Conservation (phyloP, 2,888 invertebrate genomes). For the Lasiommata megera region DNA sequence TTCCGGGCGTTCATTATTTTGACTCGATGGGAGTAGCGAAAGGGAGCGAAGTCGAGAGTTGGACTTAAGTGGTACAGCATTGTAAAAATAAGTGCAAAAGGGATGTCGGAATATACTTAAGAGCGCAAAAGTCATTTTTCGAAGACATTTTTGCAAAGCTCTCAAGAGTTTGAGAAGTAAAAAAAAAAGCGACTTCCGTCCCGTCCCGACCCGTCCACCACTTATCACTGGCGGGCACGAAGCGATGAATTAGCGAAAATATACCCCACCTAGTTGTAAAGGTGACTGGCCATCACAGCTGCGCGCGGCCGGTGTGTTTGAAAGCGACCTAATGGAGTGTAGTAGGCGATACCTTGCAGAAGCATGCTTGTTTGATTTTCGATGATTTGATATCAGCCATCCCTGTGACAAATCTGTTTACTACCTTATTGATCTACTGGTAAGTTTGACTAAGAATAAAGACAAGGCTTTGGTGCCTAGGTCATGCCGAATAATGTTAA, state of each 20-base stretch:
- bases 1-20: slow-evolving; percentile 30
- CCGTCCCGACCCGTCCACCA: slow-evolving; percentile 50
- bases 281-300: slow-evolving; percentile 11
- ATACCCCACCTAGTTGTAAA: slow-evolving; percentile 24
- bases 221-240: slow-evolving; percentile 56
- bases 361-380: too few relatives aligned
- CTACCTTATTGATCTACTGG: too few relatives aligned
- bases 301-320: too few relatives aligned
- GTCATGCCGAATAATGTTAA: too few relatives aligned
- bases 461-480: too few relatives aligned
- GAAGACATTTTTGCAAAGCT: slow-evolving; percentile 72
- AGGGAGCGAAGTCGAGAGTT: slow-evolving; percentile 36
- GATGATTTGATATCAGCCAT: too few relatives aligned
- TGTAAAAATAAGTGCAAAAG: slow-evolving; percentile 52
- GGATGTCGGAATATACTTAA: slow-evolving; percentile 70
- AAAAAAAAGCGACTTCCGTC: slow-evolving; percentile 65
- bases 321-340: too few relatives aligned
- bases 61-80: slow-evolving; percentile 54
- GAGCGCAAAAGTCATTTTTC: slow-evolving; percentile 67
- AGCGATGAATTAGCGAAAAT: slow-evolving; percentile 56
- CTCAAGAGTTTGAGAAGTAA: slow-evolving; percentile 70
- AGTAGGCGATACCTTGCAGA: too few relatives aligned
- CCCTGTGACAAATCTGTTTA: too few relatives aligned
- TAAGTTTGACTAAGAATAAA: too few relatives aligned
- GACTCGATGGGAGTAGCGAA: slow-evolving; percentile 37